A percentile compares a stretch with the other conserved stretches of the same genome.
Evolutionary conservation across 1,140 invertebrate genomes (phyloP).

Genomic region (Holcopasites calliopsidis): DNA sequence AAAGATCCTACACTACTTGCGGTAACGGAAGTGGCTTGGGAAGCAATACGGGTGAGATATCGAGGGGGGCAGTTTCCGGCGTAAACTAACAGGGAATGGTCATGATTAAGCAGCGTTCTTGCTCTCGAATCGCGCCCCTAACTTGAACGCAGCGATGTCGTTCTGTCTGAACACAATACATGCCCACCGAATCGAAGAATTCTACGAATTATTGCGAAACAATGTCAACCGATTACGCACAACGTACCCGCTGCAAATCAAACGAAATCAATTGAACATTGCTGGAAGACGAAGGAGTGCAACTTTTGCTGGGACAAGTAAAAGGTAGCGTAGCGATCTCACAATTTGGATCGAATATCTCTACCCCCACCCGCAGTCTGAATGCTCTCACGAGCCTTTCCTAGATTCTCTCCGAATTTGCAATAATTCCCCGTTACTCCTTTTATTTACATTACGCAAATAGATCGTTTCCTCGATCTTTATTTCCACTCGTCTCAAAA

Average conservation of each 20-base stretch:
- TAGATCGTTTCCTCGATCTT: too few species aligned
- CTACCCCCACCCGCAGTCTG: not conserved
- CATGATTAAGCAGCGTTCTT: too few species aligned
- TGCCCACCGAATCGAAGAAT: constrained; percentile 2
- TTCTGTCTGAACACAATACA: constrained; percentile 66
- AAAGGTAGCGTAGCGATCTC: not conserved
- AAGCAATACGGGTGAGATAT: too few species aligned
- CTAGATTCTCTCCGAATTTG: not conserved
- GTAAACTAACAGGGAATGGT: too few species aligned
- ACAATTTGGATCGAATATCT: constrained; percentile 1
- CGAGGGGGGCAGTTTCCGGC: too few species aligned
- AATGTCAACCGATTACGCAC: too few species aligned
- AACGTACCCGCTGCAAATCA: too few species aligned
- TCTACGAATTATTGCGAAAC: not conserved
- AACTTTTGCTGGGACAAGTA: too few species aligned
- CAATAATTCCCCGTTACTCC: not conserved
- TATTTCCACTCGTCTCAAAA: too few species aligned
- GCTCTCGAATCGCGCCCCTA: constrained; percentile 4
- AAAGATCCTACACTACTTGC: not conserved
- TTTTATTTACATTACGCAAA: not conserved
- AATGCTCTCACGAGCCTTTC: not conserved
- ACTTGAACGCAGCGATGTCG: constrained; percentile 39
- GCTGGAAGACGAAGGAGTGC: too few species aligned
- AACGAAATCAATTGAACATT: too few species aligned
- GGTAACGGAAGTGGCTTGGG: too few species aligned